Base-by-base conservation (phyloP, 2,113 vertebrate species). In the Tautogolabrus adspersus region DNA sequence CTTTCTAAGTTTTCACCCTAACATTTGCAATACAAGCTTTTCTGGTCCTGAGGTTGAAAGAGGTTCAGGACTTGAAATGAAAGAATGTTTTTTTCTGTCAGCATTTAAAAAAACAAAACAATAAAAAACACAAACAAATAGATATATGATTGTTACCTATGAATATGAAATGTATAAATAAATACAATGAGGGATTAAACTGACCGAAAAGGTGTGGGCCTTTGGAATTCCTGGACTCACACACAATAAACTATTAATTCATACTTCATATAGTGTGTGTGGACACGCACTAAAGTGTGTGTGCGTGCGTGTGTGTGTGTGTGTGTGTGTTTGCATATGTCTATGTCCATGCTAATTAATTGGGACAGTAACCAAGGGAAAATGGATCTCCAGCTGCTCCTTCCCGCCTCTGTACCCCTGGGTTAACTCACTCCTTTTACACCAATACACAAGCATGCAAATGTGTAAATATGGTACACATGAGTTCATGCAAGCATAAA, bases 311-410 rank as follows among this genome's bases (percentile, higher is more conserved):
- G 13, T 47, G 21, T 56, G 18, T 42, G 9, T 61, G 34, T 70
- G 46, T 9, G 26, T 18, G 4, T 23, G 37, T 23, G 37, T 8
- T 16, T 65, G 56, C 34, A 44, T 42, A 55, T 18, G 26, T 73
- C 49, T 51, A 38, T 44, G 79, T 74, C 66, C 79, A 86, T 66
- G 70, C 70, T 88, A 91, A 90, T 86, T 88, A 93, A 92, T 67
- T 92, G 78, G 88, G 76, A 86, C 90, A 92, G 77, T 79, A 81
- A 90, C 80, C 85, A 76, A 84, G 87, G 91, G 90, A 91, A 78
- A 88, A 68, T 76, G 26, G 64, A 79, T 88, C 84, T 93, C 88
- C 91, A 93, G 89, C 89, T 92, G 91, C 86, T 88, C 63, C 78
- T 81, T 62, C 74, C 66, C 26, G 71, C 83, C 62, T 83, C 79